Evolutionary conservation across 2,113 vertebrate species (phyloP), one percentile per base, ranked within the genome.

Genomic region (Morone saxatilis): DNA sequence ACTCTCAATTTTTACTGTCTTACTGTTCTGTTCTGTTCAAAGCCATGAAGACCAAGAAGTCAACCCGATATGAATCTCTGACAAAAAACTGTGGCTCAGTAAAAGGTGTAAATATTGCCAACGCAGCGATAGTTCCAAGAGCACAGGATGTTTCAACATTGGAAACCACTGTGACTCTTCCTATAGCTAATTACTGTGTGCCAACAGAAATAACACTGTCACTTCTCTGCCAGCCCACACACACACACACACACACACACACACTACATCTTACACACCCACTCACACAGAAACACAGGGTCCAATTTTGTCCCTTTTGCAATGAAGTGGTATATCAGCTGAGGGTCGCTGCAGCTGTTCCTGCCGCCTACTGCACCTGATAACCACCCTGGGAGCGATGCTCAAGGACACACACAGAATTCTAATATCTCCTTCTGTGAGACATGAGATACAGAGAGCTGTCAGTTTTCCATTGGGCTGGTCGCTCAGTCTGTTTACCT

Each of bases 331-430:
- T 76, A 14, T 89, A 92, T 92, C 87, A 89, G 80, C 75, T 25
- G 43, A 84, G 56, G 83, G 86, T 83, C 57, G 67, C 38, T 36
- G 12, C 69, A 86, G 81, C 79, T 67, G 74, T 83, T 88, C 83
- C 75, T 90, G 85, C 79, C 76, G 2, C 88, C 81, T 71, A 81
- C 85, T 83, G 40, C 62, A 47, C 22, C 89, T 86, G 90, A 92
- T 92, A 91, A 89, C 54, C 73, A 89, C 68, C 67, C 65, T 91
- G 75, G 80, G 76, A 91, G 85, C 31, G 6, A 83, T 81, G 74
- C 36, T n/a, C 62, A 77, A 59, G 48, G 31, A 31, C 84, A 83
- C 38, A 57, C 77, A 25, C 69, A 78, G 9, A 80, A 9, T 59
- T 65, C 20, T n/a, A 11, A 14, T 78, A 83, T 91, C 90, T 79